A percentile compares a stretch with the other conserved stretches of the same genome.
These are phyloP conservation scores for Drosophila pectinifera DNA, from an alignment of 1,140 invertebrate genomes.

Conservation along the genomic window DNA sequence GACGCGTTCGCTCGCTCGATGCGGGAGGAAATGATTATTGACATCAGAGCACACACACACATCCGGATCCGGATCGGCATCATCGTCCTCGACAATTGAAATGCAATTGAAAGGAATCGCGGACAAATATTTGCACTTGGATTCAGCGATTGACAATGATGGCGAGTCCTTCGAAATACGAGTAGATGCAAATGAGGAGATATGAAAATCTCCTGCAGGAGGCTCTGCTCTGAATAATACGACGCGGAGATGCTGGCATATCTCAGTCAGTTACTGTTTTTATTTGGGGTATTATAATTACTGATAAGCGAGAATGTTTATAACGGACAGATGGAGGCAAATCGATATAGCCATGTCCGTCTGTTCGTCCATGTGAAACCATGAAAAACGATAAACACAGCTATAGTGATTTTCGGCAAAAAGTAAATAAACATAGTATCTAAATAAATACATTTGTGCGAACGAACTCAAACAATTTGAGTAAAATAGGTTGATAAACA, in stretches of 20 bases:
- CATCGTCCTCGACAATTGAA: slow-evolving; percentile 63
- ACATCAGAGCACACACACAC: slow-evolving; percentile 20
- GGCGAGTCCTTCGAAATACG: slow-evolving; percentile 17
- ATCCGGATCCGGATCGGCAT: slow-evolving; percentile 29
- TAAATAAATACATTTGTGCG: too few species aligned
- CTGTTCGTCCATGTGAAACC: too few species aligned
- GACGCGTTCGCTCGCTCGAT: slow-evolving; percentile 51
- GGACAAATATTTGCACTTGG: slow-evolving; percentile 74
- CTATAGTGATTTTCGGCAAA: too few species aligned
- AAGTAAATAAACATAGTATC: too few species aligned
- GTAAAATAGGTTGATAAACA: too few species aligned
- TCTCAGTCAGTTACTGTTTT: too few species aligned
- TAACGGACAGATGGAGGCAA: too few species aligned
- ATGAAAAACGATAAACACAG: too few species aligned
- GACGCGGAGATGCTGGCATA: slow-evolving; percentile 5
- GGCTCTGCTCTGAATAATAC: background rate
- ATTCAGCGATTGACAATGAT: slow-evolving; percentile 61
- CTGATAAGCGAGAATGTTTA: too few species aligned
- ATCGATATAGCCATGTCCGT: too few species aligned
- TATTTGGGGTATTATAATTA: too few species aligned
- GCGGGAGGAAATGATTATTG: slow-evolving; percentile 61
- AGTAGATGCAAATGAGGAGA: slow-evolving; percentile 30
- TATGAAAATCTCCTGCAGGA: slow-evolving; percentile 1
- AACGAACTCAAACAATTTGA: too few species aligned
- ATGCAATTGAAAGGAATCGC: slow-evolving; percentile 79